phyloP scores from a whole-genome alignment of 1,140 invertebrate species.

The Eulimnadia texana region DNA sequence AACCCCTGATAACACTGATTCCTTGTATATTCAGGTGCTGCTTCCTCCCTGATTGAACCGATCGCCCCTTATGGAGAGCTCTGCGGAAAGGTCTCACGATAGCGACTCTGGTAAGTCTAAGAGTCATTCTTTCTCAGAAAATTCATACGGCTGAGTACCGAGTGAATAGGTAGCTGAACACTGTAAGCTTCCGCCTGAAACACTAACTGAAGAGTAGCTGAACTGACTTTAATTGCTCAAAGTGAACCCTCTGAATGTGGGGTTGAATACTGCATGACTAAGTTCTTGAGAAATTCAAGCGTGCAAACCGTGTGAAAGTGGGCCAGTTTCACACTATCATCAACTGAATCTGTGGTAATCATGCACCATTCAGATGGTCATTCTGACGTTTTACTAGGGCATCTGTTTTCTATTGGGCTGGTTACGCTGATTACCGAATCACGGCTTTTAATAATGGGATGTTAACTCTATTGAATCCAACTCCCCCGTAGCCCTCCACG shows the following conservation, averaged over 20 bases:
- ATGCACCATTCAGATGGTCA: too few relatives aligned
- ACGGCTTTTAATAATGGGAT: background rate
- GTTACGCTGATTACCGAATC: background rate
- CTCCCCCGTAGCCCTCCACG: too few relatives aligned
- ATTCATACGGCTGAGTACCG: too few relatives aligned
- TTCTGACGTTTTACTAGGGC: background rate
- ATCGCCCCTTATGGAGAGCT: conserved; percentile 11
- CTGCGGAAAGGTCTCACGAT: conserved; percentile 8
- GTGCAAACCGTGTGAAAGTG: too few relatives aligned
- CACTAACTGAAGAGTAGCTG: too few relatives aligned
- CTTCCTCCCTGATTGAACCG: background rate
- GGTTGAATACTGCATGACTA: too few relatives aligned
- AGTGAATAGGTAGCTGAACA: background rate
- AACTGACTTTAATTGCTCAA: too few relatives aligned
- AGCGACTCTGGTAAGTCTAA: conserved; percentile 8
- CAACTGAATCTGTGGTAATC: too few relatives aligned
- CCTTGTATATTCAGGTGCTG: background rate
- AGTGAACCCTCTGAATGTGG: too few relatives aligned
- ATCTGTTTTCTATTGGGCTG: background rate
- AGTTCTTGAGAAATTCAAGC: too few relatives aligned
- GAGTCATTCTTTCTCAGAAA: background rate
- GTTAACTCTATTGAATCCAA: background rate
- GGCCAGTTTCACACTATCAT: too few relatives aligned
- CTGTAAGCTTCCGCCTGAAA: background rate
- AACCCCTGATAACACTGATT: background rate